Conservation (phyloP, 2,888 invertebrate species). For the Pollenia griseotomentosa region DNA sequence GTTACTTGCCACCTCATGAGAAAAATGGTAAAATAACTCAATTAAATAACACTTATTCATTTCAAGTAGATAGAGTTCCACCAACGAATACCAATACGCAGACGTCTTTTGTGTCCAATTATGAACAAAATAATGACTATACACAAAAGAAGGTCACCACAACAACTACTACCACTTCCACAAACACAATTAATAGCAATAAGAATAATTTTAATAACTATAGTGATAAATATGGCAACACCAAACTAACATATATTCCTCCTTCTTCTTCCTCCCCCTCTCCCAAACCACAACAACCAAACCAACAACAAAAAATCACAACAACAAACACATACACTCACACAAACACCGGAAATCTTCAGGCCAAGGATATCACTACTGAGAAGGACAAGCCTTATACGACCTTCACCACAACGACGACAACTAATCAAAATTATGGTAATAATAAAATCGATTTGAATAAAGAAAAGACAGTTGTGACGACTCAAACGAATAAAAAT, state of each 20-base stretch:
- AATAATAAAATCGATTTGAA: conserved; percentile 78
- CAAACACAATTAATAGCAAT: conserved; percentile 70
- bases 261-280: conserved; percentile 78
- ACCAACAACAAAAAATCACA: conserved; percentile 57
- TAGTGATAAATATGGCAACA: conserved; percentile 69
- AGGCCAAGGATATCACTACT: conserved; percentile 79
- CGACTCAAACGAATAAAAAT: conserved; percentile 55
- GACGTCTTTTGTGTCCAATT: conserved; percentile 78
- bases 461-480: conserved; percentile 75
- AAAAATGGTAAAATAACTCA: conserved; percentile 84
- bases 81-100: conserved; percentile 74
- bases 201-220: conserved; percentile 69
- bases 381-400: conserved; percentile 78
- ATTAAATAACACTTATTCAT: conserved; percentile 81
- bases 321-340: conserved; percentile 60
- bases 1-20: conserved; percentile 83
- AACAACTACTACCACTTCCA: conserved; percentile 73
- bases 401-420: conserved; percentile 77
- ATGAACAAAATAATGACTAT: conserved; percentile 77
- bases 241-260: conserved; percentile 81
- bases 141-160: conserved; percentile 78
- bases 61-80: conserved; percentile 76
- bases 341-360: conserved; percentile 52
- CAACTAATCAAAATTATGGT: conserved; percentile 77
- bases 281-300: conserved; percentile 73